These are phyloP conservation scores for Picathartes gymnocephalus DNA, from an alignment of 2,113 vertebrate species.

Conservation along the genomic window DNA sequence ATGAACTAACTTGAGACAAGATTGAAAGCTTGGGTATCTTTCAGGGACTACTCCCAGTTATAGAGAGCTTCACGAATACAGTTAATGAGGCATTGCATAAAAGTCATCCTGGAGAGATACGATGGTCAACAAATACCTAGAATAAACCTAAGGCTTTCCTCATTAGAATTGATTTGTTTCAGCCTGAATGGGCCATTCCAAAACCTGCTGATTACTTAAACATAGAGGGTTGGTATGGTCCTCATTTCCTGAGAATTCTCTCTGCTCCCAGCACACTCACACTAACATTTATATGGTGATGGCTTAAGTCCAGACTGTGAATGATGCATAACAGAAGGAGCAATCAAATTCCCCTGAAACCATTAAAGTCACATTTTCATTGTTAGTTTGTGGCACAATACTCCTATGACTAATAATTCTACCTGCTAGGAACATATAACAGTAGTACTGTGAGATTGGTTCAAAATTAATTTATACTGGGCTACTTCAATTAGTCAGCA, in stretches of 20 bases:
- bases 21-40: not conserved
- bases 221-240: not conserved
- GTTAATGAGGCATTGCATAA: not conserved
- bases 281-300: not conserved
- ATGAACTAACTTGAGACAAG: not conserved
- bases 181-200: not conserved
- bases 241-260: not conserved
- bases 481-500: not conserved
- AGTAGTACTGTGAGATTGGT: not conserved
- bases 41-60: not conserved
- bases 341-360: not conserved
- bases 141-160: not conserved
- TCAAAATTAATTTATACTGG: not conserved
- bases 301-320: not conserved
- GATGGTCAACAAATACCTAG: not conserved
- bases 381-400: not conserved
- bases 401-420: not conserved
- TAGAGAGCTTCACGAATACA: not conserved
- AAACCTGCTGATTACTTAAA: not conserved
- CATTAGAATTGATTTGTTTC: not conserved
- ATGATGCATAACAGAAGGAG: not conserved
- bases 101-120: not conserved
- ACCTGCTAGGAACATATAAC: not conserved
- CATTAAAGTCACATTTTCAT: not conserved
- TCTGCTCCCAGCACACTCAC: not conserved